A percentile compares a stretch with the other conserved stretches of the same genome.
These are phyloP conservation scores for Masnerella sp. DNA, from an alignment of 2,888 invertebrate species.

Conservation along the genomic window DNA sequence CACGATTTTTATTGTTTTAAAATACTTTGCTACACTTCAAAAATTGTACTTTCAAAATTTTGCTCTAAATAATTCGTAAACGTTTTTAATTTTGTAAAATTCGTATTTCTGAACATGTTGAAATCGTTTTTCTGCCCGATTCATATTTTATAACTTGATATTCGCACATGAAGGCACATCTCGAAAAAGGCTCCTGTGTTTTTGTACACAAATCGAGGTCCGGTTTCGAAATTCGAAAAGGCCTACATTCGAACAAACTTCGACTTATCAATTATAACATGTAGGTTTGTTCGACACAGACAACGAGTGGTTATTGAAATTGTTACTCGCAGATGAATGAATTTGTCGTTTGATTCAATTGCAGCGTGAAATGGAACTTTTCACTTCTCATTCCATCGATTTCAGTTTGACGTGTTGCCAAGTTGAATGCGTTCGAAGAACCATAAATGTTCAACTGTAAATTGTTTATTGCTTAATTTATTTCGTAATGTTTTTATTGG, in stretches of 20 bases:
- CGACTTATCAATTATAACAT: slow-evolving; percentile 20
- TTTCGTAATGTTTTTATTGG: slow-evolving; percentile 1
- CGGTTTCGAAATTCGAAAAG: slow-evolving; percentile 42
- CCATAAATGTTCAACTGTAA: slow-evolving; percentile 3
- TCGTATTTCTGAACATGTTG: no score
- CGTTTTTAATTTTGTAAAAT: not conserved
- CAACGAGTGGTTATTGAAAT: slow-evolving; percentile 32
- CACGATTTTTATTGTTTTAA: no score
- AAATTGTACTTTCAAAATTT: no score
- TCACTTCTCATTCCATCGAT: slow-evolving; percentile 10
- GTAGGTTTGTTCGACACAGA: slow-evolving; percentile 49
- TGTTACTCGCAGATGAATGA: slow-evolving; percentile 12
- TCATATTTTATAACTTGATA: not conserved
- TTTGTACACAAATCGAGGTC: slow-evolving; percentile 9
- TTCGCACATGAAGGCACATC: no score
- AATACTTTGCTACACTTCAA: no score
- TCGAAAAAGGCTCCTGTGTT: slow-evolving; percentile 4
- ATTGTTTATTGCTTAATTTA: slow-evolving; percentile 2
- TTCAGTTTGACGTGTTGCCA: slow-evolving; percentile 8
- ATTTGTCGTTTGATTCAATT: slow-evolving; percentile 16
- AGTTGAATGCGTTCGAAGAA: slow-evolving; percentile 3
- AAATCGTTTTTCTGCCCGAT: no score
- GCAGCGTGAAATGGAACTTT: slow-evolving; percentile 18
- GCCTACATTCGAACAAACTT: slow-evolving; percentile 29
- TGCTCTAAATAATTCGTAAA: no score